These are phyloP conservation scores for Drosophila stalkeri DNA, from an alignment of 2,888 invertebrate species.

Conservation along the genomic window DNA sequence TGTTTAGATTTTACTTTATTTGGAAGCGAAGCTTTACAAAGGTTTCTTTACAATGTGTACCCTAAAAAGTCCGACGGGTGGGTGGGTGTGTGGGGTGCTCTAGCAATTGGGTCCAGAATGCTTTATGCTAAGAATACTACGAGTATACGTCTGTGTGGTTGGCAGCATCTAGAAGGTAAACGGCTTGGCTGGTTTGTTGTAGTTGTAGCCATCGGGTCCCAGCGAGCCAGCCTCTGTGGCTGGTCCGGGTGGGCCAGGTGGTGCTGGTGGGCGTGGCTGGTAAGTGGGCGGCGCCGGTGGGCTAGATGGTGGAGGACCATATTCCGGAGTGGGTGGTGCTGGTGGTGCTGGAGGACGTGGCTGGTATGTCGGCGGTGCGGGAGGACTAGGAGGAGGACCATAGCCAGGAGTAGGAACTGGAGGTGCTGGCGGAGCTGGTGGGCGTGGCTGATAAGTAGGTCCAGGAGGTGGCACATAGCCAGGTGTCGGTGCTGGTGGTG, in stretches of 20 bases:
- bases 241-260: slow-evolving; percentile 40
- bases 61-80: slow-evolving; percentile 37
- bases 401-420: slow-evolving; percentile 45
- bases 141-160: slow-evolving; percentile 19
- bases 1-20: slow-evolving; percentile 63
- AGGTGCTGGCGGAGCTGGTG: slow-evolving; percentile 32
- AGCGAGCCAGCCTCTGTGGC: slow-evolving; percentile 76
- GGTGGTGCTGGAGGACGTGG: slow-evolving; percentile 54
- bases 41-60: slow-evolving; percentile 45
- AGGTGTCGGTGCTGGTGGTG: slow-evolving; percentile 32
- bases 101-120: slow-evolving; percentile 21
- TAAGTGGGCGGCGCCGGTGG: slow-evolving; percentile 46
- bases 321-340: slow-evolving; percentile 28
- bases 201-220: slow-evolving; percentile 84
- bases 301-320: slow-evolving; percentile 33
- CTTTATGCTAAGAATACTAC: slow-evolving; percentile 45
- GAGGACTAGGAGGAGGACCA: slow-evolving; percentile 52
- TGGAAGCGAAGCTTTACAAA: slow-evolving; percentile 60
- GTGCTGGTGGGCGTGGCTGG: slow-evolving; percentile 54
- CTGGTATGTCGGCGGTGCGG: slow-evolving; percentile 49
- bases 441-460: slow-evolving; percentile 36
- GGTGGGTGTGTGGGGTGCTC: neutral
- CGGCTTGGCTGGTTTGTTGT: slow-evolving; percentile 83
- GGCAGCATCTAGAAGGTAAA: slow-evolving; percentile 79
- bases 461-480: slow-evolving; percentile 42